Conservation (phyloP, 2,888 invertebrate genomes). For the Chironomus riparius region DNA sequence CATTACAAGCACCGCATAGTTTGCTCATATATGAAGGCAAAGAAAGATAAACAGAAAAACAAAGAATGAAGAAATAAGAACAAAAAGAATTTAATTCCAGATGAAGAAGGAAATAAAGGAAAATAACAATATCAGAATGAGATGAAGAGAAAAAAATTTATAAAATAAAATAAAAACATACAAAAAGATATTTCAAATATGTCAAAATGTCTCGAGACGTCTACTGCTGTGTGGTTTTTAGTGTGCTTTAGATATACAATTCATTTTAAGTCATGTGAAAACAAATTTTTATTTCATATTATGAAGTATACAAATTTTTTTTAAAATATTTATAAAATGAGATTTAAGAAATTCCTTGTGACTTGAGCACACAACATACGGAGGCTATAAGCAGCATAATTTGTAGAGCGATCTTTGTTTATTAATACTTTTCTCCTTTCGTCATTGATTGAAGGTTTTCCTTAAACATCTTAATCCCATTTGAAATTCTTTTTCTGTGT, state of each 20-base stretch:
- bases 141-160: neutral
- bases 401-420: neutral
- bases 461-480: neutral
- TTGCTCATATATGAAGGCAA: neutral
- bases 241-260: too few relatives aligned
- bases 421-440: neutral
- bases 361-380: too few relatives aligned
- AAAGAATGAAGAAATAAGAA: too few relatives aligned
- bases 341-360: too few relatives aligned
- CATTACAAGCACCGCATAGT: neutral
- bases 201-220: constrained; percentile 15
- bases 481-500: too few relatives aligned
- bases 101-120: too few relatives aligned
- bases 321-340: neutral
- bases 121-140: too few relatives aligned
- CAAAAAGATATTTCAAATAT: constrained; percentile 21
- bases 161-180: neutral
- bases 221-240: neutral
- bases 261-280: neutral
- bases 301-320: neutral
- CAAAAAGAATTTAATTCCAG: too few relatives aligned
- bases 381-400: neutral
- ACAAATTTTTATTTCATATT: neutral
- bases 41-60: too few relatives aligned
- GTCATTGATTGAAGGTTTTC: neutral